phyloP scores from a whole-genome alignment of 2,113 vertebrate genomes.

The Chunga burmeisteri region DNA sequence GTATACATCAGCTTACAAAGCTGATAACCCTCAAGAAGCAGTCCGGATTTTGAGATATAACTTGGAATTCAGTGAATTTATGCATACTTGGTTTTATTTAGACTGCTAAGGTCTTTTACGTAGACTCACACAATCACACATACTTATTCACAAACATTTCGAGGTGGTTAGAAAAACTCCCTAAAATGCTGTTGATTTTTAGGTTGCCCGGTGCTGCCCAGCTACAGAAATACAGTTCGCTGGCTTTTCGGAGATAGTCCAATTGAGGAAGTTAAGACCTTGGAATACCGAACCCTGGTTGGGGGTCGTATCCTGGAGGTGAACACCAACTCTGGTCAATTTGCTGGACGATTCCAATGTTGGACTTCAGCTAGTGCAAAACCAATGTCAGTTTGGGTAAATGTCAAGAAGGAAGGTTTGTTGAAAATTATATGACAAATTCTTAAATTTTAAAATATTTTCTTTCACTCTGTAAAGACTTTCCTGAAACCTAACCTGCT shows the following conservation, averaged over 20 bases:
- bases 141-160: neutral
- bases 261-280: conserved; percentile 52
- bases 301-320: conserved; percentile 82
- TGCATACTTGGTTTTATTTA: neutral
- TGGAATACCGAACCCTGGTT: conserved; percentile 70
- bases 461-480: neutral
- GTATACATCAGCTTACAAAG: neutral
- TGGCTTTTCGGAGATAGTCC: conserved; percentile 78
- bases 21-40: neutral
- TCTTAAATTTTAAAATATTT: conserved; percentile 5
- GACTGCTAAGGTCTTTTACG: neutral
- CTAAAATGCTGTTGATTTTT: neutral
- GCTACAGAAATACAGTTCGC: conserved; percentile 66
- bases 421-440: conserved; percentile 53
- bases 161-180: neutral
- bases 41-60: neutral
- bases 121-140: neutral
- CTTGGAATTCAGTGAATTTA: neutral
- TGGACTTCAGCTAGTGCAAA: conserved; percentile 69
- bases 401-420: conserved; percentile 78
- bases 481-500: neutral
- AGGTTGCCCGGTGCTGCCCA: conserved; percentile 75
- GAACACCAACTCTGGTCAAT: conserved; percentile 68
- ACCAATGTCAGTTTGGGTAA: conserved; percentile 77
- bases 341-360: conserved; percentile 75